Conservation (phyloP, 2,888 invertebrate species). For the Cistogaster globosa region DNA sequence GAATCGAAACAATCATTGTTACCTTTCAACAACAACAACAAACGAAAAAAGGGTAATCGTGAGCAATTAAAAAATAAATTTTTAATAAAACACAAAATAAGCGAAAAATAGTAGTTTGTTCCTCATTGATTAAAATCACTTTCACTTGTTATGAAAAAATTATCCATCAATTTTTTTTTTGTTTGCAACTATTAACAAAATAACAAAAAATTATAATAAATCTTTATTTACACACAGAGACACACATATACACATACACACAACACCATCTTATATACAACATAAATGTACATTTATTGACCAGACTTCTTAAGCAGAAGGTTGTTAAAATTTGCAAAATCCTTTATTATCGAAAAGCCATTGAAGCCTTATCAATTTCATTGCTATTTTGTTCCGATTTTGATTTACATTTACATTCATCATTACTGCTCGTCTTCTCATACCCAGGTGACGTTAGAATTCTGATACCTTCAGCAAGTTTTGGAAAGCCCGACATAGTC, state of each 20-base stretch:
- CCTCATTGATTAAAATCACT: no score
- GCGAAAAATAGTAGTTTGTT: no score
- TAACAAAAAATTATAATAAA: slow-evolving; percentile 17
- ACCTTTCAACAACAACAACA: no score
- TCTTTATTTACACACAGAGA: slow-evolving; percentile 30
- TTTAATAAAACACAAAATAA: no score
- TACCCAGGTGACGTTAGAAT: slow-evolving; percentile 74
- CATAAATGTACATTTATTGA: background rate
- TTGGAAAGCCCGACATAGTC: slow-evolving; percentile 80
- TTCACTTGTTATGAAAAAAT: no score
- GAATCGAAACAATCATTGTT: no score
- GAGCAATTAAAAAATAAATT: no score
- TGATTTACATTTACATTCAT: slow-evolving; percentile 76
- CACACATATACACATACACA: no score
- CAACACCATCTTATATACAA: background rate
- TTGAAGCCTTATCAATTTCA: slow-evolving; percentile 73
- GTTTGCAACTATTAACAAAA: no score
- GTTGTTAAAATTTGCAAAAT: background rate
- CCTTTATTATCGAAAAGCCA: background rate
- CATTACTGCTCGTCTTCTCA: slow-evolving; percentile 66
- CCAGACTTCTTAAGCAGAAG: slow-evolving; percentile 16
- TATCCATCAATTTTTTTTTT: no score
- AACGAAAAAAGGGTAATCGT: no score
- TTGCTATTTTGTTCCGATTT: slow-evolving; percentile 68
- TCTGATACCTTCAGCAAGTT: slow-evolving; percentile 78